These are phyloP conservation scores for Tortrix viridana DNA, from an alignment of 2,888 invertebrate species.

Conservation along the genomic window DNA sequence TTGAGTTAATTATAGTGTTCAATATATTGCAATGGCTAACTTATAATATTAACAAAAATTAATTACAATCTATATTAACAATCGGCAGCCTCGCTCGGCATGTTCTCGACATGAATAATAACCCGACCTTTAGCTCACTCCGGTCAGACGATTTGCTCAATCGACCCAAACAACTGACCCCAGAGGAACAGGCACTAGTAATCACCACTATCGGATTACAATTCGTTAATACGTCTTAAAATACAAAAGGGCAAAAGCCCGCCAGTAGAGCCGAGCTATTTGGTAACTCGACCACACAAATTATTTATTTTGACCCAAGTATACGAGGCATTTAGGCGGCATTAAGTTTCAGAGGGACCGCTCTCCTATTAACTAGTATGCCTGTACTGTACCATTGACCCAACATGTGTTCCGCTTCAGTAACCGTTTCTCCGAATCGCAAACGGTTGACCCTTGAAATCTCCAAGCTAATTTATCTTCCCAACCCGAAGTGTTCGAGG, in stretches of 20 bases:
- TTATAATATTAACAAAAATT: conserved; percentile 4
- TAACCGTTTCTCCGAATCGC: conserved; percentile 52
- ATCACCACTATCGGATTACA: conserved; percentile 31
- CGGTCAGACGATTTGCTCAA: conserved; percentile 22
- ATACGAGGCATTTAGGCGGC: conserved; percentile 49
- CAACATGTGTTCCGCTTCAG: conserved; percentile 36
- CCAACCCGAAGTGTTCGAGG: conserved; percentile 50
- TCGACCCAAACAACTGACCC: conserved; percentile 22
- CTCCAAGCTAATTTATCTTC: conserved; percentile 58
- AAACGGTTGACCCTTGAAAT: conserved; percentile 51
- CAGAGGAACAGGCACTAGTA: conserved; percentile 4
- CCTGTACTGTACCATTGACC: conserved; percentile 40
- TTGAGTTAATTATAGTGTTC: no score
- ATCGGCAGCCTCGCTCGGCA: conserved; percentile 10
- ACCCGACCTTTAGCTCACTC: conserved; percentile 26
- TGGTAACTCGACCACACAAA: conserved; percentile 47
- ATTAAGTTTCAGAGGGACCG: conserved; percentile 45
- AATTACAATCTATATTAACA: conserved; percentile 17
- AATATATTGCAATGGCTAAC: no score
- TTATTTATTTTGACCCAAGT: conserved; percentile 52
- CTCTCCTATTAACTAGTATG: conserved; percentile 22
- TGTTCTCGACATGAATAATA: conserved; percentile 18
- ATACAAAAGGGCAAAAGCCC: conserved; percentile 33
- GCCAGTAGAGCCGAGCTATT: conserved; percentile 24
- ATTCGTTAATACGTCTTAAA: conserved; percentile 3